phyloP scores from a whole-genome alignment of 2,888 invertebrate genomes.

The Xylophagus ater region DNA sequence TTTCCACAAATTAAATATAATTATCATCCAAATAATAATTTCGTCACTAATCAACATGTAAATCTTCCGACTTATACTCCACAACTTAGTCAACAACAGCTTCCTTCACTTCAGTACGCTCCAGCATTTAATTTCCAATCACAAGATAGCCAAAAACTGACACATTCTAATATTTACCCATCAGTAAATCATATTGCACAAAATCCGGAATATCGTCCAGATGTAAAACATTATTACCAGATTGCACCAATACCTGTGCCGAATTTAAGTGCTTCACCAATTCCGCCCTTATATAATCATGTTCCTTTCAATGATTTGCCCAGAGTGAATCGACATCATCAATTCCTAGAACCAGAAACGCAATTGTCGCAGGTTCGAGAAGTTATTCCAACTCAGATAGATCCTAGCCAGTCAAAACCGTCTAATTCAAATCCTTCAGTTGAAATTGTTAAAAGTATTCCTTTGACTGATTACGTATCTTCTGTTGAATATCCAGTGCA shows the following conservation, averaged over 20 bases:
- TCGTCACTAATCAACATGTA: conserved; percentile 4
- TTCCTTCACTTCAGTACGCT: conserved; percentile 29
- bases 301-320: conserved; percentile 40
- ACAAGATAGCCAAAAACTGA: too few relatives aligned
- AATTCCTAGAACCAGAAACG: neutral
- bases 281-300: conserved; percentile 52
- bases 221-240: too few relatives aligned
- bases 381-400: conserved; percentile 17
- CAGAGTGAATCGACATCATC: neutral
- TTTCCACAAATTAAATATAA: conserved; percentile 11
- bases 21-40: conserved; percentile 8
- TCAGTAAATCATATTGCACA: too few relatives aligned
- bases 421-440: conserved; percentile 31
- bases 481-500: conserved; percentile 62
- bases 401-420: conserved; percentile 11
- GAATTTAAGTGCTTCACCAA: conserved; percentile 49
- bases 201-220: too few relatives aligned
- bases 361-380: conserved; percentile 18
- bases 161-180: too few relatives aligned
- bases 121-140: conserved; percentile 15
- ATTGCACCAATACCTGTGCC: conserved; percentile 49
- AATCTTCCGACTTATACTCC: conserved; percentile 22
- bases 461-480: conserved; percentile 55
- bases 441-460: conserved; percentile 52
- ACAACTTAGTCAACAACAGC: conserved; percentile 26